Evolutionary conservation across 2,888 invertebrate genomes (phyloP), one percentile per base, ranked within the genome.

Genomic region (Acanthacorydalis orientalis): DNA sequence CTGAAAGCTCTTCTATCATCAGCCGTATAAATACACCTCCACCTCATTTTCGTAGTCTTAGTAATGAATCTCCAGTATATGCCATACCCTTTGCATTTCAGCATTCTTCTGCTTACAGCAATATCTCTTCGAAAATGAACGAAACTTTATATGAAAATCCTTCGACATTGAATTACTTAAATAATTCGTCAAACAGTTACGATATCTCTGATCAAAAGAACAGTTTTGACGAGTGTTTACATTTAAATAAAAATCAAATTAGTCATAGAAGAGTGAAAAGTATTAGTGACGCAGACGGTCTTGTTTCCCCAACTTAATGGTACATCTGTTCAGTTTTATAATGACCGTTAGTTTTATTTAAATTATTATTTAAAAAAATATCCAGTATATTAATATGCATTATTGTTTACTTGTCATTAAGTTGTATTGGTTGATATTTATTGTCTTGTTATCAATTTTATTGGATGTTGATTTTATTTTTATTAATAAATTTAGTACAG

Each of bases 241-340:
- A 23, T 23, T 23, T 23, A 23, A 23, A 23, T 6, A 23, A 23
- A 23, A 23, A 23, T 23, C 23, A 23, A 23, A 23, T 23, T 23
- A 23, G 23, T 23, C 80, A 80, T 55, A 67, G 81, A 14, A 69
- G 82, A 11, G 81, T 81, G 34, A 79, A 80, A 57, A 81, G 81
- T 57, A 83, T 83, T 54, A 80, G 83, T 3, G 83, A 83, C 62
- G 83, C 83, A 57, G 82, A 83, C 59, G 74, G 75, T 12, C 62
- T 68, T 42, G 63, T 67, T 14, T 63, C 67, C 32, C 67, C 68
- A n/a, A 63, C 63, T 44, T 65, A 58, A 57, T n/a, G 4, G 12
- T 46, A 44, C 14, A 23, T 31, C 12, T 4, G 10, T 43, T 31
- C 10, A 31, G 31, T 16, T 43, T 31, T 31, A 31, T 37, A 37